Evolutionary conservation across 2,113 vertebrate genomes (phyloP).

Genomic region (Ctenomys sociabilis): DNA sequence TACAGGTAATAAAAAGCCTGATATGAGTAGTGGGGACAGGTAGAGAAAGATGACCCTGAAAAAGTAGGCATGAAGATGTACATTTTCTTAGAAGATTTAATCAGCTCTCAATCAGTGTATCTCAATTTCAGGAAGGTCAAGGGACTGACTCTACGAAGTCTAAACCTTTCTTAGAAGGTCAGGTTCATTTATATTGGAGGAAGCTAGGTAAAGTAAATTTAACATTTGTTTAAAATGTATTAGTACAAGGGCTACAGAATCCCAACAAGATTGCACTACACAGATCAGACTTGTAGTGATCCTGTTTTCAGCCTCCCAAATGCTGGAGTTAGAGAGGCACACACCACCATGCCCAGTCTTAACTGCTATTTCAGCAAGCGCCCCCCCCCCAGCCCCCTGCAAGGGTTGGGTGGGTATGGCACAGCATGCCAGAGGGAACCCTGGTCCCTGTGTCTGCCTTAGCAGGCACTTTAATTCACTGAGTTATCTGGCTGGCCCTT

Average conservation of each 20-base stretch:
- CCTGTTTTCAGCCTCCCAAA: no score
- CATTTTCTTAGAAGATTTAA: background rate
- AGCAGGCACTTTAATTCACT: no score
- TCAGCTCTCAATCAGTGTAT: background rate
- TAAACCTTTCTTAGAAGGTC: constrained; percentile 45
- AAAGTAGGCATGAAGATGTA: background rate
- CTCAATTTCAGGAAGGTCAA: constrained; percentile 11
- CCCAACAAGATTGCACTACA: no score
- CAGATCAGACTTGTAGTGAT: no score
- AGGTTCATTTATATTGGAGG: constrained; percentile 28
- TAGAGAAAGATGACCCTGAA: background rate
- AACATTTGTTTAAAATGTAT: constrained; percentile 20
- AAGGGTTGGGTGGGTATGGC: no score
- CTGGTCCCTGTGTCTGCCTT: no score
- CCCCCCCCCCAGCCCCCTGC: no score
- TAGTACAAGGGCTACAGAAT: no score
- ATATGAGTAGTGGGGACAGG: background rate
- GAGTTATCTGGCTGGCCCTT: background rate
- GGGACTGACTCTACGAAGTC: background rate
- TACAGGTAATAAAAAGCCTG: background rate
- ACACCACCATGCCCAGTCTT: no score
- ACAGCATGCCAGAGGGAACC: no score
- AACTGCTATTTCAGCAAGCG: no score
- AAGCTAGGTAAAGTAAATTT: constrained; percentile 28
- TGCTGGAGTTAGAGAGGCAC: no score